Evolutionary conservation across 2,888 invertebrate genomes (phyloP), one percentile per base, ranked within the genome.

Genomic region (Himalopsyche anomala): DNA sequence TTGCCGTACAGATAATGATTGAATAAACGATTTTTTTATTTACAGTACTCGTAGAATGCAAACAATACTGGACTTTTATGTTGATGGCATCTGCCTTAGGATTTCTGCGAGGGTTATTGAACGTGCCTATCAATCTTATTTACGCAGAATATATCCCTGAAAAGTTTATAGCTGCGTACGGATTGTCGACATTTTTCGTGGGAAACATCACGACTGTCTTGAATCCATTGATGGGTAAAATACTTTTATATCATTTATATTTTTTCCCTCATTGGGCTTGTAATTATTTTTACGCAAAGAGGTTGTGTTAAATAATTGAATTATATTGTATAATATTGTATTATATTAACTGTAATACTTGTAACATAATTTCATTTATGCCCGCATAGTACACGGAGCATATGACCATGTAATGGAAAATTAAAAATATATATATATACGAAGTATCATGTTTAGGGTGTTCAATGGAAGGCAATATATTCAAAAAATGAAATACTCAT

Each of bases 101-200:
- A 6, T 91, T 94, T 11, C 90, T 95, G 42, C 91, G 95, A 74
- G 94, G 95, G 0, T 92, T 95, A 88, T 92, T 95, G 5, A 94
- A 94, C 88, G 95, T 95, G 40, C 94, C 95, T 0, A 93, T 95
- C 89, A 94, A 95, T 0, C 92, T 95, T 83, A 95, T 95, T 0
- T 92, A 95, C 89, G 94, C 95, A 0, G 95, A 95, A 88, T 93
- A 95, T 87, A 93, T 95, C 51, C 93, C 93, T 55, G 94, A 95
- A 86, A 92, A 94, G 89, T 95, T 95, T 87, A 94, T 95, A 3
- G 94, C 95, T 0, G 95, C 95, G 0, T 95, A 95, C 89, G 95
- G 95, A 0, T 91, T 95, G 15, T 95, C 93, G 89, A 95, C 95
- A 92, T 92, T 95, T 19, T 91, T 95, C 19, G 94, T 94, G 89